Base-by-base conservation (phyloP, 2,797 vertebrate genomes). In the Gadopsis marmoratus region DNA sequence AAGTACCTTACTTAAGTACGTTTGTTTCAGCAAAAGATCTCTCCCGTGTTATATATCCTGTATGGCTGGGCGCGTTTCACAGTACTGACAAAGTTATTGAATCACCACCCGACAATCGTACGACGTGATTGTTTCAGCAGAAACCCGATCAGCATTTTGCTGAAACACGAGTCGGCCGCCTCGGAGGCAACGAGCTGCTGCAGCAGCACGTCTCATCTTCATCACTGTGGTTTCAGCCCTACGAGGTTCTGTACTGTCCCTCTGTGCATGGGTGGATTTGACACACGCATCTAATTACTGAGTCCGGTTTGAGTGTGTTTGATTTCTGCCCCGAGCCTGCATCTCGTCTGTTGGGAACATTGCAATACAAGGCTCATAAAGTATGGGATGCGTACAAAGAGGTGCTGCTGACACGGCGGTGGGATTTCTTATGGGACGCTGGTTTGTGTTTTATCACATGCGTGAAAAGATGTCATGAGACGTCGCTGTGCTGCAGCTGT, bases 261-360 rank as follows among this genome's bases (percentile, higher is more conserved):
- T 0, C 58, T 3, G 70, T 19, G 76, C 45, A 17, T 37, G 33
- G 35, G 6, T 51, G 55, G 55, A 39, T 58, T 26, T 85, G 82
- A 86, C 82, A 71, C 54, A 74, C 65, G 51, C 71, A 74, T 71
- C 78, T 72, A 75, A 89, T 87, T 81, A 87, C 61, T 0, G 58
- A 74, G 79, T 78, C 82, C 55, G 33, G 35, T 74, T 63, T 68
- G 62, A 74, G 39, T 68, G 69, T 60, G 60, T 69, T 48, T 77
- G 84, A 78, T 84, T 76, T 72, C 29, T 50, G 68, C 66, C 45
- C 74, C 50, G 45, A 10, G 77, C 54, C 63, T 64, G 60, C 62
- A 7, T 45, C 64, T 79, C 71, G 48, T 81, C 77, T 73, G 71
- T 21, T 48, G 45, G 62, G 71, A 80, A 56, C n/a, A 56, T 74